A percentile compares a stretch with the other conserved stretches of the same genome.
These are phyloP conservation scores for Drosophila percnosoma DNA, from an alignment of 2,888 invertebrate genomes.

Conservation along the genomic window DNA sequence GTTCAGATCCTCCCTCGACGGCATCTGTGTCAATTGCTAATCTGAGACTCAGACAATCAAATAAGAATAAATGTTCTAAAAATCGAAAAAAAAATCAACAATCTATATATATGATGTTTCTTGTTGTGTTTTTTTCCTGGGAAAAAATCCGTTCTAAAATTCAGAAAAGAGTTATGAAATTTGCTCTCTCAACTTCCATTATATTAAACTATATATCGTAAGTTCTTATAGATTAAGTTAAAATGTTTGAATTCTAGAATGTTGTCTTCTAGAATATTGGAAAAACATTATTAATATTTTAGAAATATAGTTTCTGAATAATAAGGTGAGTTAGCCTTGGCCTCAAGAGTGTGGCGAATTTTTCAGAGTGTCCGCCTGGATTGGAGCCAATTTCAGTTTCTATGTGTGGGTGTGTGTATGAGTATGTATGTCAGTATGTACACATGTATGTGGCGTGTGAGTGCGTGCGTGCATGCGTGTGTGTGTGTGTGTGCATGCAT, in stretches of 20 bases:
- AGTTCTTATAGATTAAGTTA: background rate
- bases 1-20: background rate
- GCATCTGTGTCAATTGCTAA: too few species aligned
- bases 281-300: background rate
- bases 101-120: background rate
- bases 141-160: background rate
- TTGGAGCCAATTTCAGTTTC: background rate
- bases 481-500: background rate
- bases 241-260: background rate
- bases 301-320: background rate
- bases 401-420: background rate
- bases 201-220: background rate
- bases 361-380: background rate
- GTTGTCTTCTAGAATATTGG: background rate
- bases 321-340: background rate
- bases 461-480: background rate
- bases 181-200: background rate
- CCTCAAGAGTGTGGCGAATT: background rate
- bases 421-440: background rate
- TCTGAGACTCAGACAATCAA: too few species aligned
- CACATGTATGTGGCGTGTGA: background rate
- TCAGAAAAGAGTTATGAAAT: background rate
- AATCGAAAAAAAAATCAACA: background rate
- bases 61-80: background rate
- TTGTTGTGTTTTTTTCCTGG: background rate